Evolutionary conservation across 1,140 invertebrate genomes (phyloP).

Genomic region (Tetraneura akinire): DNA sequence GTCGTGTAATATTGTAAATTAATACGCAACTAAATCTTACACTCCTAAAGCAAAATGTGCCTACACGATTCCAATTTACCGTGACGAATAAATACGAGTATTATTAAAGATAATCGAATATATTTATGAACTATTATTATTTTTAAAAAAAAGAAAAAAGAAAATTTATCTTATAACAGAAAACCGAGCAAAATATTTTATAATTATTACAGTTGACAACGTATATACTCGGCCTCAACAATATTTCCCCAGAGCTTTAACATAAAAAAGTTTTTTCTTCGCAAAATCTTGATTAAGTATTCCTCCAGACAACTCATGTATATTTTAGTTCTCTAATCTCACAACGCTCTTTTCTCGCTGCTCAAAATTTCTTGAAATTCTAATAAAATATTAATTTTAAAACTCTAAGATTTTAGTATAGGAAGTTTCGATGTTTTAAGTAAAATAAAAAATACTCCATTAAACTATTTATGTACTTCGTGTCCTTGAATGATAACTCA

Average conservation of each 20-base stretch:
- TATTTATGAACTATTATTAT: too few relatives aligned
- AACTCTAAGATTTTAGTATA: neutral
- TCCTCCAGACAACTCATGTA: constrained; percentile 1
- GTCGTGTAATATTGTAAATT: too few relatives aligned
- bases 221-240: neutral
- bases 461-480: neutral
- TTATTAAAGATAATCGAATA: too few relatives aligned
- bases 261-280: neutral
- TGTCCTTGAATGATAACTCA: neutral
- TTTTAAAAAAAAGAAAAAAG: too few relatives aligned
- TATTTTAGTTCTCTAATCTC: constrained; percentile 31
- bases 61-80: too few relatives aligned
- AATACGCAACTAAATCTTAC: too few relatives aligned
- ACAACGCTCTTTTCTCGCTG: neutral
- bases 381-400: constrained; percentile 36
- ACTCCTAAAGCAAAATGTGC: too few relatives aligned
- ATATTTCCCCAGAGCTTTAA: constrained; percentile 20
- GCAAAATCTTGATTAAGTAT: constrained; percentile 19
- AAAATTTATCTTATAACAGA: too few relatives aligned
- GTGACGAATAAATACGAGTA: too few relatives aligned
- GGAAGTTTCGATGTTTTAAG: neutral
- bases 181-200: too few relatives aligned
- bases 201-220: neutral
- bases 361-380: neutral
- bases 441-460: neutral